Evolutionary conservation across 1,140 invertebrate species (phyloP).

Genomic region (Lethocerus indicus): DNA sequence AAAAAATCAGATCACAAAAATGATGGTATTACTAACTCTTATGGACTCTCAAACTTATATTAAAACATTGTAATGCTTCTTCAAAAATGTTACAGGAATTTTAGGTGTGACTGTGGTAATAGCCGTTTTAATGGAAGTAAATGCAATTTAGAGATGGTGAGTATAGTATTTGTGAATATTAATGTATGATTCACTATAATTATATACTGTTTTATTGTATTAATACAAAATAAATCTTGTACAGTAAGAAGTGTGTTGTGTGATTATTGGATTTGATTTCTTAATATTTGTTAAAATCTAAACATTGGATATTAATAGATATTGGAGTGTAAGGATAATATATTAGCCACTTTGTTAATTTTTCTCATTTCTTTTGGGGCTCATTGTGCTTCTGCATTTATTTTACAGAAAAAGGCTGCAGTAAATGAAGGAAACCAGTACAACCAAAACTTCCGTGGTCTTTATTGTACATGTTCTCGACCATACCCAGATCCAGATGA

Average conservation of each 20-base stretch:
- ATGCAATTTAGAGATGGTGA: constrained; percentile 53
- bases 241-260: no score
- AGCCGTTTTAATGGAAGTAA: constrained; percentile 53
- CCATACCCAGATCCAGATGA: constrained; percentile 91
- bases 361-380: no score
- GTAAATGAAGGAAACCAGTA: constrained; percentile 66
- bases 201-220: background rate
- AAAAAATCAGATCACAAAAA: no score
- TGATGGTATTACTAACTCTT: no score
- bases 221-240: background rate
- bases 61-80: no score
- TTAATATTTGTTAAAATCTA: no score
- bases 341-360: no score
- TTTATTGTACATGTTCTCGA: constrained; percentile 84
- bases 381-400: no score
- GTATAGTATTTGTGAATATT: constrained; percentile 14
- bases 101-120: constrained; percentile 95
- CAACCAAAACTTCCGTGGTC: constrained; percentile 86
- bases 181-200: background rate
- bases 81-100: constrained; percentile 57
- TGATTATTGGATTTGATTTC: no score
- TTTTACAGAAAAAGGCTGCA: constrained; percentile 35
- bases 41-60: no score
- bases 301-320: no score
- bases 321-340: no score